Evolutionary conservation across 2,113 vertebrate species (phyloP).

Genomic region (Antennarius striatus): DNA sequence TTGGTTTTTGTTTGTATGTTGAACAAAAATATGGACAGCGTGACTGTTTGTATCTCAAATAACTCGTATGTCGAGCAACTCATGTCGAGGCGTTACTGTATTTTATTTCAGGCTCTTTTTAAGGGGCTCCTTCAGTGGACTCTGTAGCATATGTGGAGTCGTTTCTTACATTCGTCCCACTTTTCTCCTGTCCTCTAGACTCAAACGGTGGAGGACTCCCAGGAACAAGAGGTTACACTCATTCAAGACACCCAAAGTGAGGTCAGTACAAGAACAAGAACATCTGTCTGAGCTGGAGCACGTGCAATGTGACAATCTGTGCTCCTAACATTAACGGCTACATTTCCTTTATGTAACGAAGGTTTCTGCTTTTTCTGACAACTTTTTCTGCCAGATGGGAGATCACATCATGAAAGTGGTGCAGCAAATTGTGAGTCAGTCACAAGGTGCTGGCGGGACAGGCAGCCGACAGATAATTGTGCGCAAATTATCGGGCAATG

Average conservation of each 20-base stretch:
- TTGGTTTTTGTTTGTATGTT: no score
- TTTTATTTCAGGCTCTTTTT: background rate
- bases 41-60: no score
- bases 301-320: no score
- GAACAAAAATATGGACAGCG: no score
- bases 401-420: conserved; percentile 97
- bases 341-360: no score
- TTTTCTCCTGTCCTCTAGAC: conserved; percentile 50
- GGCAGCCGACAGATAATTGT: conserved; percentile 93
- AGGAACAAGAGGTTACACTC: conserved; percentile 70
- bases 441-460: conserved; percentile 65
- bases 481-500: conserved; percentile 84
- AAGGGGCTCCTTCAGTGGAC: background rate
- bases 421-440: conserved; percentile 92
- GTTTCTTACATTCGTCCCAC: conserved; percentile 1
- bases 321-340: no score
- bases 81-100: no score
- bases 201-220: conserved; percentile 61
- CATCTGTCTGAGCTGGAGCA: background rate
- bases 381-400: conserved; percentile 81
- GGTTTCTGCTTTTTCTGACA: no score
- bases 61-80: no score
- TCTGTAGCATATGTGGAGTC: background rate
- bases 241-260: conserved; percentile 74
- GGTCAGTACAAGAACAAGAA: conserved; percentile 50